Conservation (phyloP, 2,888 invertebrate genomes). For the Dynastes hyllus region DNA sequence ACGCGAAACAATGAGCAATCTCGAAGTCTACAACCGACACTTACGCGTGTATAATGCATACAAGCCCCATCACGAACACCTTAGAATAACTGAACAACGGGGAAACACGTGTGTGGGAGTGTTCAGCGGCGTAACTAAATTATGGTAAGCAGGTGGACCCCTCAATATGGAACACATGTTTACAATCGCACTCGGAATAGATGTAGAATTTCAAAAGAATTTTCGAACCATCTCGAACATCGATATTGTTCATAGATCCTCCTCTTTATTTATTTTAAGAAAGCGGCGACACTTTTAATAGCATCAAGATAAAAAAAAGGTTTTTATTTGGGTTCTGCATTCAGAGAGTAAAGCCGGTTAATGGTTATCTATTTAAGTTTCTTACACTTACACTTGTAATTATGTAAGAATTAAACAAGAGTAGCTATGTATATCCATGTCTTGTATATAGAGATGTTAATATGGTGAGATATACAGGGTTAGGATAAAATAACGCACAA, state of each 20-base stretch:
- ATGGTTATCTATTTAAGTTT: slow-evolving; percentile 8
- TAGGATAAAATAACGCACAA: no score
- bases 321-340: not conserved
- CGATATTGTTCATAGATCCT: not conserved
- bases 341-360: not conserved
- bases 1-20: slow-evolving; percentile 30
- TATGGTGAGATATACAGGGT: no score
- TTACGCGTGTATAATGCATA: not conserved
- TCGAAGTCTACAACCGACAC: not conserved
- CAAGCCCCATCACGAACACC: not conserved
- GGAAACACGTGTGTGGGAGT: slow-evolving; percentile 23
- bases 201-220: slow-evolving; percentile 20
- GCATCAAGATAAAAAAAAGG: not conserved
- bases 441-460: no score
- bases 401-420: not conserved
- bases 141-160: slow-evolving; percentile 44
- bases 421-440: not conserved
- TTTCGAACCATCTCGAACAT: not conserved
- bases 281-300: not conserved
- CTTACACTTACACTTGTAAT: not conserved
- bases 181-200: slow-evolving; percentile 40
- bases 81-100: slow-evolving; percentile 26
- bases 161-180: slow-evolving; percentile 34
- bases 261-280: slow-evolving; percentile 13
- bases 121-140: slow-evolving; percentile 25